phyloP scores from a whole-genome alignment of 2,888 invertebrate species.

The Tachina fera region DNA sequence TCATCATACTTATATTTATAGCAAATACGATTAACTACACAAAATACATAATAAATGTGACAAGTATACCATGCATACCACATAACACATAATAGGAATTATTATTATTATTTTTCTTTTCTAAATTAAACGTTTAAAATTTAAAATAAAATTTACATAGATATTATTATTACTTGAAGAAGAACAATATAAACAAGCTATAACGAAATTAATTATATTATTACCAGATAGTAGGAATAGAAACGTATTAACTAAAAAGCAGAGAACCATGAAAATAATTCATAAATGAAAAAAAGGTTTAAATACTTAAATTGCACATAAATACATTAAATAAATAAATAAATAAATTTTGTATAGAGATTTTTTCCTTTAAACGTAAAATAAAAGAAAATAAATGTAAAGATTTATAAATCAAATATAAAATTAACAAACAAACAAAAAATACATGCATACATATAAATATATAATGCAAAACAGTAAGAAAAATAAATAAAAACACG shows the following conservation, averaged over 20 bases:
- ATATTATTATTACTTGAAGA: conserved; percentile 29
- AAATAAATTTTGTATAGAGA: conserved; percentile 69
- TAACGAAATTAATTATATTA: conserved; percentile 51
- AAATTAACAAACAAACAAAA: conserved; percentile 24
- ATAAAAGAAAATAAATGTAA: conserved; percentile 61
- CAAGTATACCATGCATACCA: conserved; percentile 26
- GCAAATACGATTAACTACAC: conserved; percentile 17
- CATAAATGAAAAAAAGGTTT: conserved; percentile 58
- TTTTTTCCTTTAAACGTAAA: conserved; percentile 46
- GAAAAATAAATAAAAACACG: conserved; percentile 54
- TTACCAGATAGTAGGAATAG: conserved; percentile 13
- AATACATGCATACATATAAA: conserved; percentile 16
- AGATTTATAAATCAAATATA: conserved; percentile 62
- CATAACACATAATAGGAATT: conserved; percentile 56
- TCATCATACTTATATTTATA: conserved; percentile 24
- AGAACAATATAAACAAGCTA: conserved; percentile 29
- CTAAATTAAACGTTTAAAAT: conserved; percentile 38
- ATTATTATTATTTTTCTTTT: conserved; percentile 18
- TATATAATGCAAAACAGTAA: conserved; percentile 47
- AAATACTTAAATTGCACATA: conserved; percentile 71
- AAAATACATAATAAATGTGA: conserved; percentile 1
- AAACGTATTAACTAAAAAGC: conserved; percentile 20
- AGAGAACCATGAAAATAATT: conserved; percentile 15
- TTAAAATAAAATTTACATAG: conserved; percentile 29
- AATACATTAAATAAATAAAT: conserved; percentile 51